phyloP scores from a whole-genome alignment of 2,113 vertebrate genomes.

The Empidonax traillii region DNA sequence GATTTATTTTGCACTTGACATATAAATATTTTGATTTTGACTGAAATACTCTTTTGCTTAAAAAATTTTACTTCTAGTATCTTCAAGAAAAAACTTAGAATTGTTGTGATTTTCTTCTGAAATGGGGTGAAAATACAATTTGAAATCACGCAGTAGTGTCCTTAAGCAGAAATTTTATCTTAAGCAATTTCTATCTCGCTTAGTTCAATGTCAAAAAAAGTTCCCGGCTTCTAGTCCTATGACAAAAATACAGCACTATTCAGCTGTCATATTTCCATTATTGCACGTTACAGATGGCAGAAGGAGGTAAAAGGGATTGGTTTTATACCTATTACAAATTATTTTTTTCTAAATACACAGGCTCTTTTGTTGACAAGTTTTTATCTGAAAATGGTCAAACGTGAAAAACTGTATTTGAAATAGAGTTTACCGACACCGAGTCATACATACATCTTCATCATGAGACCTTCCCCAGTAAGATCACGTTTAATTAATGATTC shows the following conservation, averaged over 20 bases:
- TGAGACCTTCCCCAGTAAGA: not conserved
- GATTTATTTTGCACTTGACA: not conserved
- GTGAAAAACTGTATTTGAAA: not conserved
- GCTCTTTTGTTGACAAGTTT: not conserved
- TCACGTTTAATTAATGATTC: conserved; percentile 33
- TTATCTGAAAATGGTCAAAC: not conserved
- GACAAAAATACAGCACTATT: not conserved
- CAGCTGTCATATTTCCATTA: not conserved
- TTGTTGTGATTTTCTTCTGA: not conserved
- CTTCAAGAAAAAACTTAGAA: not conserved
- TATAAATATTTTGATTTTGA: not conserved
- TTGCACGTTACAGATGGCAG: not conserved
- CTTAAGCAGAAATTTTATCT: not conserved
- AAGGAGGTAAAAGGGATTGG: not conserved
- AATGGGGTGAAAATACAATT: not conserved
- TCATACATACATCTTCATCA: not conserved
- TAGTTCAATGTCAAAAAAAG: not conserved
- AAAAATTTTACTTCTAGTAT: not conserved
- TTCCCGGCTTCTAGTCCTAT: not conserved
- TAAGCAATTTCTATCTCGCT: not conserved
- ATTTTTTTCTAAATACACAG: not conserved
- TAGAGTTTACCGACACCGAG: not conserved
- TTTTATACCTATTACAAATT: not conserved
- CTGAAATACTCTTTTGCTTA: not conserved
- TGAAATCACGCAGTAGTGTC: not conserved